phyloP scores from a whole-genome alignment of 1,140 invertebrate genomes.

The Planococcus citri region DNA sequence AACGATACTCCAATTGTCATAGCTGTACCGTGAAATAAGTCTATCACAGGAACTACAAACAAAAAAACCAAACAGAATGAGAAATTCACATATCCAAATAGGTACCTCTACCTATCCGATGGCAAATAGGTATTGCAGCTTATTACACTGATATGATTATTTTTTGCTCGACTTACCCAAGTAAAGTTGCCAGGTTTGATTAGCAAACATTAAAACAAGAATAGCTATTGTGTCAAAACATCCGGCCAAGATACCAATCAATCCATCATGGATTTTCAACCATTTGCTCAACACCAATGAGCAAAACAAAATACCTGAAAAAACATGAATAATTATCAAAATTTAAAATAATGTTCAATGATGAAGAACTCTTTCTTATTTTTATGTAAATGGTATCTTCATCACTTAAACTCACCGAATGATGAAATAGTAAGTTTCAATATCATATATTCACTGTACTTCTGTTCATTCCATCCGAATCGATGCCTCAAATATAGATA shows the following conservation, averaged over 20 bases:
- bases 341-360: too few relatives aligned
- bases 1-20: not conserved
- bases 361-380: too few relatives aligned
- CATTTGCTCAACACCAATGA: not conserved
- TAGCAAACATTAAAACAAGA: too few relatives aligned
- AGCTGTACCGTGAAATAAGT: not conserved
- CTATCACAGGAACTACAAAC: not conserved
- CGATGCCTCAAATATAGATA: slow-evolving; percentile 28
- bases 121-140: too few relatives aligned
- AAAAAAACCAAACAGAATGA: too few relatives aligned
- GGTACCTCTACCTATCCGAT: not conserved
- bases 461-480: slow-evolving; percentile 27
- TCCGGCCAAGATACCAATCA: not conserved
- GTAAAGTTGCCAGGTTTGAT: too few relatives aligned
- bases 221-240: not conserved
- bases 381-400: too few relatives aligned
- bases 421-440: too few relatives aligned
- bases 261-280: not conserved
- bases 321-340: too few relatives aligned
- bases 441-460: too few relatives aligned
- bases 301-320: not conserved
- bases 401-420: too few relatives aligned
- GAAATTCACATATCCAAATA: not conserved
- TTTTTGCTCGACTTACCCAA: not conserved
- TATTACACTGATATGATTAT: not conserved